Evolutionary conservation across 1,140 invertebrate species (phyloP), one percentile per base, ranked within the genome.

Genomic region (Euwallacea fornicatus): DNA sequence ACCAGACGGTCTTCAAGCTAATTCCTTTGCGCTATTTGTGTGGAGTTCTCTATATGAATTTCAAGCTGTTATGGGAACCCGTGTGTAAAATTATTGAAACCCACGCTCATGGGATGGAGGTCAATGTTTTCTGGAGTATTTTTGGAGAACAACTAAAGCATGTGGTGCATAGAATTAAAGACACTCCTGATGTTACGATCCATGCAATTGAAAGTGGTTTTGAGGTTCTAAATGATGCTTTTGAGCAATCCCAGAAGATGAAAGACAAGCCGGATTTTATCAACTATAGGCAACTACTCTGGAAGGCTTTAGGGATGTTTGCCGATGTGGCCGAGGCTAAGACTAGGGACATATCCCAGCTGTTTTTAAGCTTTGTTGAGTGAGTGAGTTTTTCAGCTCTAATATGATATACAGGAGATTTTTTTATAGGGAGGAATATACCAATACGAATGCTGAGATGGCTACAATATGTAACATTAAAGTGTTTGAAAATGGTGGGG

Each of bases 41-140:
- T 7, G 93, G 95, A 7, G 86, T 89, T 70, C 81, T 97, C 3
- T 95, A 92, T 80, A 83, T 92, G 3, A 97, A 97, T 79, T 97
- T 97, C 74, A 91, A 91, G 76, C 82, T 95, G 16, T 77, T 98
- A 0, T 98, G 95, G 95, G 89, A 92, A 56, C 92, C 94, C n/a
- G 83, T 92, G 0, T 82, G 85, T 7, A 86, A 90, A 76, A 84
- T 94, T 15, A 89, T 97, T 62, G 83, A 88, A 3, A 85, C 88
- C 7, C 92, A 92, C 78, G 91, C 91, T 0, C 84, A 86, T 73
- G 83, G 85, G 1, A 83, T 94, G 78, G 79, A 86, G 0, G 83
- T 83, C 13, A 79, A 88, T 6, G 82, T 86, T 54, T 97, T 97
- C 83, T 97, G 96, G 95, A 80, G 83, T 13, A 81, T 91, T 11